A percentile compares a stretch with the other conserved stretches of the same genome.
Conservation (phyloP, 2,888 invertebrate genomes). For the Drosophila leonis region DNA sequence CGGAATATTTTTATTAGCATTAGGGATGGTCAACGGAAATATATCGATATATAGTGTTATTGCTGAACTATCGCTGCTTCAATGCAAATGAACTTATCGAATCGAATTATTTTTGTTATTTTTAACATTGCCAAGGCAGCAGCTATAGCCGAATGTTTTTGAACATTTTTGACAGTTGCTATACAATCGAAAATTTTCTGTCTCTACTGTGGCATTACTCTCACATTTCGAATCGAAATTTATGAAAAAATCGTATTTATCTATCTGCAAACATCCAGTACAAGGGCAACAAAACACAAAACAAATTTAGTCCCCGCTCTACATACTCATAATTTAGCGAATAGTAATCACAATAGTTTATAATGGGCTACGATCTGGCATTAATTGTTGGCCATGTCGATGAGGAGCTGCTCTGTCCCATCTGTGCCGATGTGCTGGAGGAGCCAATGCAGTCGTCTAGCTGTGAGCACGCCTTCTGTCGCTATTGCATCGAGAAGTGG, state of each 20-base stretch:
- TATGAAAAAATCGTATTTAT: constrained; percentile 28
- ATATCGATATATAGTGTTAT: not conserved
- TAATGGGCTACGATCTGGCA: constrained; percentile 62
- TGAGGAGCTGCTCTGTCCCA: constrained; percentile 67
- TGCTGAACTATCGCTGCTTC: not conserved
- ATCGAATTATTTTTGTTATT: not conserved
- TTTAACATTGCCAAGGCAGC: not conserved
- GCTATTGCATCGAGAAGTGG: constrained; percentile 65
- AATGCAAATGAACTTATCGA: not conserved
- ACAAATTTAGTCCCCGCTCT: no score
- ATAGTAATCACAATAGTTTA: not conserved
- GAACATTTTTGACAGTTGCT: not conserved
- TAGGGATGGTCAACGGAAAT: not conserved
- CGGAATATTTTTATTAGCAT: not conserved
- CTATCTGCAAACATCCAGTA: constrained; percentile 27
- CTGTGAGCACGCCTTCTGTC: constrained; percentile 67
- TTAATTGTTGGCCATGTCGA: constrained; percentile 62
- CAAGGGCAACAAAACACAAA: not conserved
- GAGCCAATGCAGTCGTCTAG: constrained; percentile 58
- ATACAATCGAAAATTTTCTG: not conserved
- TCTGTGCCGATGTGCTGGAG: constrained; percentile 66
- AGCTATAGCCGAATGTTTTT: not conserved
- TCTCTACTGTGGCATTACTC: constrained; percentile 24
- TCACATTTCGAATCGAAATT: constrained; percentile 62
- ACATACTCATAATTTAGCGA: not conserved